A percentile compares a stretch with the other conserved stretches of the same genome.
Conservation (phyloP, 2,113 vertebrate species). For the Amazona guildingii region DNA sequence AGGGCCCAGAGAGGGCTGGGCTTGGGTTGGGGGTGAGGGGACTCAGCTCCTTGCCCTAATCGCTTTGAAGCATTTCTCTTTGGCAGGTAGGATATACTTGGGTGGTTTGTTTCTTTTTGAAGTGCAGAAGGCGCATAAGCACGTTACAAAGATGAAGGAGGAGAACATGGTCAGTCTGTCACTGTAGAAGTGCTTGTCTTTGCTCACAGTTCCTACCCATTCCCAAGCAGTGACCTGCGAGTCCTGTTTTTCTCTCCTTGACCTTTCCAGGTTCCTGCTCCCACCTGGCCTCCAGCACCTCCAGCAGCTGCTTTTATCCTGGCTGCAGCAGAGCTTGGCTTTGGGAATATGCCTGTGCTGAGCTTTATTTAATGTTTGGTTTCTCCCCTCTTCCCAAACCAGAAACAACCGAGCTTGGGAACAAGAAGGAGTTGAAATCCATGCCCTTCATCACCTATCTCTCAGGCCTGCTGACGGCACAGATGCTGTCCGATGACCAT, state of each 20-base stretch:
- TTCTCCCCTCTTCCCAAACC: constrained; percentile 10
- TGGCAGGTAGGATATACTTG: neutral
- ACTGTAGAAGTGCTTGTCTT: neutral
- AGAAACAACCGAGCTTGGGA: constrained; percentile 94
- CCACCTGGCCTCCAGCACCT: neutral
- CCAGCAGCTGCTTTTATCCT: neutral
- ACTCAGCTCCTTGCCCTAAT: neutral
- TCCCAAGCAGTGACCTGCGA: neutral
- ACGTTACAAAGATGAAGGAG: neutral
- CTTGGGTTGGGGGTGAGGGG: accelerated
- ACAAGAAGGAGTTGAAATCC: constrained; percentile 92
- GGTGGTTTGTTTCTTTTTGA: neutral
- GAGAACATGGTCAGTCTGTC: neutral
- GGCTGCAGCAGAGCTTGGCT: neutral
- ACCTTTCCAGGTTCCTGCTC: neutral
- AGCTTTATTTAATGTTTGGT: neutral
- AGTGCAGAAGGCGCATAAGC: neutral
- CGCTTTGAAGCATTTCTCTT: neutral
- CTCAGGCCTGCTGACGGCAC: constrained; percentile 89
- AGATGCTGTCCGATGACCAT: constrained; percentile 91
- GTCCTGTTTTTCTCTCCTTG: neutral
- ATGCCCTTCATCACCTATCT: constrained; percentile 97
- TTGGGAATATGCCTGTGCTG: neutral
- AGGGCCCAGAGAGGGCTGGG: neutral
- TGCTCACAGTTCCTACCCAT: neutral